These are phyloP conservation scores for Craniophora ligustri DNA, from an alignment of 2,888 invertebrate genomes.

Conservation along the genomic window DNA sequence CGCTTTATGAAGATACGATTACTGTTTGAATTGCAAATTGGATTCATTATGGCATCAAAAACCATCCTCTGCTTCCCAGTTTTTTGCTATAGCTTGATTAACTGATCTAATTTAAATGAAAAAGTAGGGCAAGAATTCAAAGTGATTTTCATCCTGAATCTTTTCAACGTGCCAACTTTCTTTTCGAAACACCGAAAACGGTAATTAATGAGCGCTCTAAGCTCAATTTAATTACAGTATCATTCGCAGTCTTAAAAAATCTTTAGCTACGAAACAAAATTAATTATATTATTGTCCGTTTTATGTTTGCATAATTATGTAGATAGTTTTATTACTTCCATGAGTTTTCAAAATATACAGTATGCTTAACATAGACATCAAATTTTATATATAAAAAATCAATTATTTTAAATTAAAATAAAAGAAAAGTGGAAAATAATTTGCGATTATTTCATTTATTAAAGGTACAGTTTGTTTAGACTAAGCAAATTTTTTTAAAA, in stretches of 20 bases:
- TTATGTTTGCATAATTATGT: too few species aligned
- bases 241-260: background rate
- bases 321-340: too few species aligned
- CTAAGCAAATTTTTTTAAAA: too few species aligned
- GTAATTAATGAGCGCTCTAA: conserved; percentile 16
- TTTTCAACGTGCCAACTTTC: conserved; percentile 4
- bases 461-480: too few species aligned
- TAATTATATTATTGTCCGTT: too few species aligned
- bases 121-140: conserved; percentile 17
- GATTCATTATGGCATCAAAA: background rate
- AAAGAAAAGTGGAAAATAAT: too few species aligned
- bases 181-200: conserved; percentile 7
- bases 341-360: too few species aligned
- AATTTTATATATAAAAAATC: too few species aligned
- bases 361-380: too few species aligned
- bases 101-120: conserved; percentile 22
- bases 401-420: too few species aligned
- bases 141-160: conserved; percentile 19
- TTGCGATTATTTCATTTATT: too few species aligned
- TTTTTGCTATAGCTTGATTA: conserved; percentile 21
- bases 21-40: conserved; percentile 5
- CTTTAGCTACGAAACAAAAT: too few species aligned
- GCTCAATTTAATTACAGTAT: conserved; percentile 5
- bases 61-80: background rate
- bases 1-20: background rate